Base-by-base conservation (phyloP, 2,797 vertebrate genomes). In the Silurus aristotelis region DNA sequence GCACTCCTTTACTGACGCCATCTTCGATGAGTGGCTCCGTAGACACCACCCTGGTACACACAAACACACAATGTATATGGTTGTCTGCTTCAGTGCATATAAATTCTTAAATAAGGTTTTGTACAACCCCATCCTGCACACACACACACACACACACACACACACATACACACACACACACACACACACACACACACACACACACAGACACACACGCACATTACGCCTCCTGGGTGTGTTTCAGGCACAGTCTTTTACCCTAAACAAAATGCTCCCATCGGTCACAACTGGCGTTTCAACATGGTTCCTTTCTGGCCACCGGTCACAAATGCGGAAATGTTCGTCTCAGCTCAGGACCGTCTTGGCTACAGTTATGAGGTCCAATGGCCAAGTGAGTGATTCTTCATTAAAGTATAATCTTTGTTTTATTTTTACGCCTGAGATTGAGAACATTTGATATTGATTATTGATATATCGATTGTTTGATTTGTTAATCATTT, bases 241-340 rank as follows among this genome's bases (percentile, higher is more conserved):
- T 83, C 93, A 98, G 98, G 96, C 91, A 94, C 95, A 73, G 92
- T 95, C 43, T 95, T 93, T 75, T 99, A 96, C 87, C 97, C 98
- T 1, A 83, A 98, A 90, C 97, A 97, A 92, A 96, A 98, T 1
- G 97, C 98, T 55, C 98, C 98, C 0, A 98, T 99, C 88, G 98
- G 98, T 84, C 98, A 99, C 89, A 99, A 99, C 85, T 91, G 96
- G 58, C 94, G 93, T 83, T 99, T 96, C 90, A 99, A 98, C 90
- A 98, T 99, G 97, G 98, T 99, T 75, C 98, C 98, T n/a, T 99
- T 99, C 87, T 99, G 98, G 98, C 98, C 98, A 85, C 98, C 98
- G 15, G 89, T 99, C 84, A 96, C 95, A 87, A 98, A 97, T 14
- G 95, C 95, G 17, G 97, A 99, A 92, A 99, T 99, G 97, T 99